phyloP scores from a whole-genome alignment of 2,113 vertebrate genomes.

The Pollimyrus isidori region DNA sequence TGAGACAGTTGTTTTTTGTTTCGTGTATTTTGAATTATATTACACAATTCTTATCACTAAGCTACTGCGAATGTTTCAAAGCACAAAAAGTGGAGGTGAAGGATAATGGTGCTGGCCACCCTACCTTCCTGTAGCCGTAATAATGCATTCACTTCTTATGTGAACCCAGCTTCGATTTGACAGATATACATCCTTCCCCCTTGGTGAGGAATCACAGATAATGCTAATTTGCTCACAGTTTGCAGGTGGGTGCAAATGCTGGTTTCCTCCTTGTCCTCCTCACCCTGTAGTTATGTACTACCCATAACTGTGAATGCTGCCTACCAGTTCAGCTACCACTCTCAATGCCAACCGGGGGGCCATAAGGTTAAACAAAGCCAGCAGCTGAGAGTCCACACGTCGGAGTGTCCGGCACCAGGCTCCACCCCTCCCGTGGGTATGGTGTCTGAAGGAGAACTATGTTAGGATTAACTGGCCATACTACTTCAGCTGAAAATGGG shows the following conservation, averaged over 20 bases:
- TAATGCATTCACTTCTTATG: neutral
- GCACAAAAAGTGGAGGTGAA: neutral
- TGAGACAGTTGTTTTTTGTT: neutral
- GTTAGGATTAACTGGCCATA: neutral
- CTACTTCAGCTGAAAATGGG: neutral
- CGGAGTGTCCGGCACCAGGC: neutral
- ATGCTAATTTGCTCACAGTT: neutral
- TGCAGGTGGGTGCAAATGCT: neutral
- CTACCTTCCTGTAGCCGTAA: neutral
- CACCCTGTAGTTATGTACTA: neutral
- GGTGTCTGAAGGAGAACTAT: neutral
- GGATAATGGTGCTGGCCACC: neutral
- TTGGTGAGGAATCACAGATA: neutral
- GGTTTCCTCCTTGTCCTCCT: neutral
- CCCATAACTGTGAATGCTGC: neutral
- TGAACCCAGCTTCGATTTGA: neutral
- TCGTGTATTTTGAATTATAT: neutral
- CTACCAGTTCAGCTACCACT: neutral
- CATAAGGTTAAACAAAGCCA: neutral
- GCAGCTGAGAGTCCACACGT: neutral
- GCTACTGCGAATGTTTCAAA: neutral
- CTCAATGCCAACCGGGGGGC: neutral
- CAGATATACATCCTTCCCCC: neutral
- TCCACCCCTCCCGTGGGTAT: neutral
- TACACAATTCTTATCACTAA: neutral